phyloP scores from a whole-genome alignment of 2,113 vertebrate species.

The Mesitornis unicolor region DNA sequence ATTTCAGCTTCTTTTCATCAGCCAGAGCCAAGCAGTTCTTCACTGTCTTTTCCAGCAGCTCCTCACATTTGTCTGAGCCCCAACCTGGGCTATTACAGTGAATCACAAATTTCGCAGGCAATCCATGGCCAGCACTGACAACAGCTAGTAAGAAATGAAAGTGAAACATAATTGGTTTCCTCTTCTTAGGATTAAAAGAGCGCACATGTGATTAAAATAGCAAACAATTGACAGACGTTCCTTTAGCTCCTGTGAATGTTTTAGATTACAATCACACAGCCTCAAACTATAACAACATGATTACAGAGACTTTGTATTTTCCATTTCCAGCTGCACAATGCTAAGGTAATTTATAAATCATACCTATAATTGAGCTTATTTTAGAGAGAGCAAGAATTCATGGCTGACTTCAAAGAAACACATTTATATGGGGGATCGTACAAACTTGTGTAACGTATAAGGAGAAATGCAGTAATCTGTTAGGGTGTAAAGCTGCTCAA shows the following conservation, averaged over 20 bases:
- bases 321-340: constrained; percentile 14
- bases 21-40: constrained; percentile 97
- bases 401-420: constrained; percentile 9
- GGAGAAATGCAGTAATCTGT: neutral
- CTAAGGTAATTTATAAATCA: constrained; percentile 33
- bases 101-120: constrained; percentile 96
- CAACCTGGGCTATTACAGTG: constrained; percentile 96
- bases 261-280: neutral
- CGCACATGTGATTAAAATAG: neutral
- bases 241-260: neutral
- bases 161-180: neutral
- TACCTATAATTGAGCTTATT: neutral
- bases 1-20: constrained; percentile 98
- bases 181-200: neutral
- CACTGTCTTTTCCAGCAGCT: constrained; percentile 96
- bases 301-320: constrained; percentile 10
- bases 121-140: constrained; percentile 85
- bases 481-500: neutral
- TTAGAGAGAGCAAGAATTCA: constrained; percentile 1
- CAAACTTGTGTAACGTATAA: neutral
- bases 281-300: constrained; percentile 23
- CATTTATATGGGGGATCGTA: neutral
- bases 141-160: constrained; percentile 75
- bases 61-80: constrained; percentile 95
- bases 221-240: neutral